Percentiles rank a stretch among this genome's conserved stretches.
Evolutionary conservation across 2,888 invertebrate genomes (phyloP).

Genomic region (Philaethria dido): DNA sequence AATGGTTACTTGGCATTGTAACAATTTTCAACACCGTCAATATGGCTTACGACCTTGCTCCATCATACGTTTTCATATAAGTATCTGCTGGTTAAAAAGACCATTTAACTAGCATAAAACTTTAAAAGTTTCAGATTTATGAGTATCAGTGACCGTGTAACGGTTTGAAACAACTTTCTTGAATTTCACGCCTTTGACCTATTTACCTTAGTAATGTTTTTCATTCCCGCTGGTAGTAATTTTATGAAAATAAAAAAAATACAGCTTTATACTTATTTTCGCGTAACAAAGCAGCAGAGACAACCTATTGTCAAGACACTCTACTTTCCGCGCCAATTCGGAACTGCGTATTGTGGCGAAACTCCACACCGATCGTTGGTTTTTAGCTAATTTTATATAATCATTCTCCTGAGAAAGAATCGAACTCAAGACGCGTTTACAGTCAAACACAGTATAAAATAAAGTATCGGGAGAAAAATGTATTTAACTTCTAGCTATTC

Average conservation of each 20-base stretch:
- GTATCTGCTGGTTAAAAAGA: not conserved
- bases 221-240: not conserved
- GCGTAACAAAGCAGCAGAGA: no score
- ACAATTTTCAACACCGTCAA: not conserved
- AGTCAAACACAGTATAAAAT: no score
- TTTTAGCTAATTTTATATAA: no score
- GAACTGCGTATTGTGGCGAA: no score
- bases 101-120: not conserved
- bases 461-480: not conserved
- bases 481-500: not conserved
- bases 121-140: conserved; percentile 5
- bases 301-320: no score
- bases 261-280: no score
- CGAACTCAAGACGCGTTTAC: no score
- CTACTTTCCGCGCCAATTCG: no score
- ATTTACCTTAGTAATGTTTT: not conserved
- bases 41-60: not conserved
- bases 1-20: not conserved
- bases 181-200: conserved; percentile 13
- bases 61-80: not conserved
- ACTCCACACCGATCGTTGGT: no score
- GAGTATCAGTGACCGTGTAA: not conserved
- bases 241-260: no score
- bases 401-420: no score
- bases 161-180: conserved; percentile 8